These are phyloP conservation scores for Pangasius krempfi DNA, from an alignment of 2,797 vertebrate species.

Conservation along the genomic window DNA sequence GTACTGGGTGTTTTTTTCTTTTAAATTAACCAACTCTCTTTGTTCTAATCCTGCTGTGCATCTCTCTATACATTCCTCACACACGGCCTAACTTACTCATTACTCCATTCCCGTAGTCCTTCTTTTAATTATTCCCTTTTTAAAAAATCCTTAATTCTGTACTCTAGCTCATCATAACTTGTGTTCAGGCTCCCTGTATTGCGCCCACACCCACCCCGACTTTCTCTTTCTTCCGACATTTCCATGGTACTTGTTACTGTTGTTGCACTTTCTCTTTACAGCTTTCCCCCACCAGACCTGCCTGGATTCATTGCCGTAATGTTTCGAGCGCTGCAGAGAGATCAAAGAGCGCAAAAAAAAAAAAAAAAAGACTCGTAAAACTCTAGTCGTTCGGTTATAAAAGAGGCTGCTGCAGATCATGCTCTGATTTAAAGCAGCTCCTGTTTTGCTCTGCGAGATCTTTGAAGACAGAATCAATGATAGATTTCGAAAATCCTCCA, in stretches of 20 bases:
- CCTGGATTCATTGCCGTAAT: constrained; percentile 40
- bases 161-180: neutral
- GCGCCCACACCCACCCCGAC: neutral
- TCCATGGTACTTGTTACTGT: constrained; percentile 26
- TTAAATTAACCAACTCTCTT: constrained; percentile 36
- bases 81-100: neutral
- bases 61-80: constrained; percentile 28
- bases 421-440: constrained; percentile 44
- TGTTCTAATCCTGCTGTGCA: constrained; percentile 33
- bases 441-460: constrained; percentile 22
- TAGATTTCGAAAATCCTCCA: constrained; percentile 33
- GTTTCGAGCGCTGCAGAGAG: constrained; percentile 30
- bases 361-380: constrained; percentile 32
- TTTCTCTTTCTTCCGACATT: neutral
- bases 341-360: constrained; percentile 46
- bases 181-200: neutral
- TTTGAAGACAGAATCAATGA: constrained; percentile 41
- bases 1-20: constrained; percentile 33
- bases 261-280: constrained; percentile 16
- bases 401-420: constrained; percentile 28
- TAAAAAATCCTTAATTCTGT: neutral
- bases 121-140: neutral
- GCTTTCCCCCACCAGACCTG: constrained; percentile 21
- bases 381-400: constrained; percentile 43
- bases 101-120: neutral